These are phyloP conservation scores for Eufriesea mexicana DNA, from an alignment of 1,140 invertebrate genomes.

Conservation along the genomic window DNA sequence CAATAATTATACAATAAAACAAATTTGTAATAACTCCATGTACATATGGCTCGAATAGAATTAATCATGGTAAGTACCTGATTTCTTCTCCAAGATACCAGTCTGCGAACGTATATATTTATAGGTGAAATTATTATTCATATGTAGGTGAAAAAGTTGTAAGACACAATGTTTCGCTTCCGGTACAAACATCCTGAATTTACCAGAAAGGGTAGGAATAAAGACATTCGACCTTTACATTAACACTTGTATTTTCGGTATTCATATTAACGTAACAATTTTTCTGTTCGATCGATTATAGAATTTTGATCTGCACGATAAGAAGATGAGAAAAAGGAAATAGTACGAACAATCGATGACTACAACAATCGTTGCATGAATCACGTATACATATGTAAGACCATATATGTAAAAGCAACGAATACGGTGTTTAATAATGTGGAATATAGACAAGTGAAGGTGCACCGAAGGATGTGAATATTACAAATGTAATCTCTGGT, in stretches of 20 bases:
- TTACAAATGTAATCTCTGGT: constrained; percentile 22
- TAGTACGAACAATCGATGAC: background rate
- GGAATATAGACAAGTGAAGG: constrained; percentile 1
- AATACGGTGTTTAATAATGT: background rate
- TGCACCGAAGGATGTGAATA: constrained; percentile 10
- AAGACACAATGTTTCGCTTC: background rate
- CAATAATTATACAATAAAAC: too few relatives aligned
- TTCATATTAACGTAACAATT: constrained; percentile 39
- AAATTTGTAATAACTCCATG: too few relatives aligned
- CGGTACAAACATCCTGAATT: background rate
- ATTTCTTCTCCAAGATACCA: too few relatives aligned
- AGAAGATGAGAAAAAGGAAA: constrained; percentile 3
- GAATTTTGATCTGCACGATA: background rate
- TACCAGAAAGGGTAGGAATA: background rate
- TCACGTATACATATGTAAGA: background rate
- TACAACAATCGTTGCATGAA: background rate
- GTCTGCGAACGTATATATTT: too few relatives aligned
- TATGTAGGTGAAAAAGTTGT: background rate
- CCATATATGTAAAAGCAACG: constrained; percentile 6
- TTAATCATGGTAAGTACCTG: too few relatives aligned
- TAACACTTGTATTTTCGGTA: constrained; percentile 23
- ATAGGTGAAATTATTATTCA: too few relatives aligned
- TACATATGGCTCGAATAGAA: too few relatives aligned
- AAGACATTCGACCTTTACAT: background rate
- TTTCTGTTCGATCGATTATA: constrained; percentile 8